Base-by-base conservation (phyloP, 30 jellyfish, hydroid and myxozoan species). In the Morbakka virulenta region DNA sequence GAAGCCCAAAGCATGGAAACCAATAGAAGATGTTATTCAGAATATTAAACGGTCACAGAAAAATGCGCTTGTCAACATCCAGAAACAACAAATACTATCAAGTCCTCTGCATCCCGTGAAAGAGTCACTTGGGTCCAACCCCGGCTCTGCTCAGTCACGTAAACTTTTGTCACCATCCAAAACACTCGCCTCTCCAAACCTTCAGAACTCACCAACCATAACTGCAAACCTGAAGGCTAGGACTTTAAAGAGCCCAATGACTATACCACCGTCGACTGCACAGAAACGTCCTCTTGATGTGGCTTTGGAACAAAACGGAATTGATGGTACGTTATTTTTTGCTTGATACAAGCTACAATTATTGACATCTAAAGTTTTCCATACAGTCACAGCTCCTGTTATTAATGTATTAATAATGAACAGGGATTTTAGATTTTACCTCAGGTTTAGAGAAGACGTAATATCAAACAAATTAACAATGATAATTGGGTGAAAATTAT, bases 271-370 rank as follows among this genome's bases (percentile, higher is more conserved):
- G 2, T 20, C 79, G 6, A 52, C 95, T 1, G 82, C 89, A 75
- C 95, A 90, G 35, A 90, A 90, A 68, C 75, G 98, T 41, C 95
- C 98, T 30, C 78, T 93, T 57, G 98, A 90, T 34, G 82, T 72
- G 6, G 69, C 87, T 4, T 49, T 62, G 23, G 94, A 82, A 13
- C 94, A 82, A 48, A 82, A 82, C 51, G 94, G 94, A 17, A 63
- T 82, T 4, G 94, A 82, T n/a, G 94, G 94, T 82, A 64, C 12
- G 11, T 1, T 14, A 48, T 31, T 32, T 51, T 69, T n/a, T 47
- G n/a, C 12, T 47, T 47, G n/a, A n/a, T n/a, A n/a, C n/a, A n/a
- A n/a, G n/a, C n/a, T n/a, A n/a, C n/a, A n/a, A n/a, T n/a, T n/a
- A n/a, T n/a, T n/a, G n/a, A n/a, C n/a, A n/a, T n/a, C n/a, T n/a